These are phyloP conservation scores for Sapajus apella DNA, from an alignment of 2,113 vertebrate genomes.

Conservation along the genomic window DNA sequence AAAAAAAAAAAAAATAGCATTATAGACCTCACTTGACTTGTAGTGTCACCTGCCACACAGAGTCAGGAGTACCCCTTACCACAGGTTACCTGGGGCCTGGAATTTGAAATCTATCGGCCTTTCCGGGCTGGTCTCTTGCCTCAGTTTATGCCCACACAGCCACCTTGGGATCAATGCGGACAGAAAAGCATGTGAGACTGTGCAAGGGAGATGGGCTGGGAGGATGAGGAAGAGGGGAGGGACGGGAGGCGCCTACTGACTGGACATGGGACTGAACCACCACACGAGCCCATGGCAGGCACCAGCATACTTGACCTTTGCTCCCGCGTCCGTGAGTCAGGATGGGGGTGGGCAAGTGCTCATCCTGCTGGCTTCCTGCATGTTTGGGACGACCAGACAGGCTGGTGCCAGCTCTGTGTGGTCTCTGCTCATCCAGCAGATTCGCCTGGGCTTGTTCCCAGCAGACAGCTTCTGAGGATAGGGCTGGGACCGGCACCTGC, in stretches of 20 bases:
- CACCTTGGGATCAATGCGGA: not conserved
- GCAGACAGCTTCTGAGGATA: not conserved
- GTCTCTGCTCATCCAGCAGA: not conserved
- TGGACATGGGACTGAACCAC: not conserved
- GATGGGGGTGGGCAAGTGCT: not conserved
- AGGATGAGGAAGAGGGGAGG: not conserved
- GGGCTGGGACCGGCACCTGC: not conserved
- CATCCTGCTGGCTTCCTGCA: not conserved
- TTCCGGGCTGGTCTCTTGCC: not conserved
- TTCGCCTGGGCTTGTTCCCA: not conserved
- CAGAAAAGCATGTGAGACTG: not conserved
- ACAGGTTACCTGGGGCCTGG: accelerated
- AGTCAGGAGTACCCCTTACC: not conserved
- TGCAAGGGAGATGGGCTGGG: not conserved
- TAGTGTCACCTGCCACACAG: not conserved
- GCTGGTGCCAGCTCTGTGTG: not conserved
- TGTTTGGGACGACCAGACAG: not conserved
- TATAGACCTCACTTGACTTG: not conserved
- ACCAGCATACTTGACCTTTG: not conserved
- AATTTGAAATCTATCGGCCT: not conserved
- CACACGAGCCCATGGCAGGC: not conserved
- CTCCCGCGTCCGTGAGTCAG: not conserved
- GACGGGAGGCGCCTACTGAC: accelerated
- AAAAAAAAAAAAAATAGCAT: no score
- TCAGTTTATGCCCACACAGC: not conserved